A percentile compares a stretch with the other conserved stretches of the same genome.
phyloP scores from a whole-genome alignment of 2,888 invertebrate species.

The Microplitis manilae region DNA sequence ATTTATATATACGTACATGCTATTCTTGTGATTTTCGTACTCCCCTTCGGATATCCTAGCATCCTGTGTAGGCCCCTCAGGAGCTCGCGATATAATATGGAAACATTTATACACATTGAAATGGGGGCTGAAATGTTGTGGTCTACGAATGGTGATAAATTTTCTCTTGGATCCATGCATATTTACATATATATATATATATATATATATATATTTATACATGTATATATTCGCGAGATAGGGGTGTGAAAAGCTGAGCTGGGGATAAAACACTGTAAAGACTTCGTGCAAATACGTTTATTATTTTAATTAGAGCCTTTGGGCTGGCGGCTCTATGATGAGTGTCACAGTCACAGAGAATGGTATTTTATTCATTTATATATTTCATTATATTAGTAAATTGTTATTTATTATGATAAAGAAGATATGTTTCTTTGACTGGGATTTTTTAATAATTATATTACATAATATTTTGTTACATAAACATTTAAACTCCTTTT shows the following conservation, averaged over 20 bases:
- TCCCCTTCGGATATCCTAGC: slow-evolving; percentile 19
- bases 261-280: slow-evolving; percentile 12
- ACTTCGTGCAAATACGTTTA: slow-evolving; percentile 60
- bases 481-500: background rate
- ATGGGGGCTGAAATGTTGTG: slow-evolving; percentile 53
- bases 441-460: background rate
- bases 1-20: slow-evolving; percentile 21
- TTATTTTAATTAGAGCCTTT: slow-evolving; percentile 69
- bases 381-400: background rate
- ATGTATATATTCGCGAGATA: slow-evolving; percentile 39
- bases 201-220: slow-evolving; percentile 21
- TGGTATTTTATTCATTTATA: background rate
- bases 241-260: slow-evolving; percentile 14
- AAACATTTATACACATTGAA: slow-evolving; percentile 64
- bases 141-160: slow-evolving; percentile 46
- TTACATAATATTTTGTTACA: background rate
- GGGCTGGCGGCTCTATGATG: slow-evolving; percentile 39
- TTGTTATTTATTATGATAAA: background rate
- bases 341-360: background rate
- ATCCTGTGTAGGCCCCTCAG: background rate
- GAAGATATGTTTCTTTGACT: background rate
- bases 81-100: slow-evolving; percentile 58
- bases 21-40: slow-evolving; percentile 34
- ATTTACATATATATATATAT: slow-evolving; percentile 31
- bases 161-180: slow-evolving; percentile 1